Evolutionary conservation across 2,797 vertebrate species (phyloP), one percentile per base, ranked within the genome.

Genomic region (Holocentrus rufus): DNA sequence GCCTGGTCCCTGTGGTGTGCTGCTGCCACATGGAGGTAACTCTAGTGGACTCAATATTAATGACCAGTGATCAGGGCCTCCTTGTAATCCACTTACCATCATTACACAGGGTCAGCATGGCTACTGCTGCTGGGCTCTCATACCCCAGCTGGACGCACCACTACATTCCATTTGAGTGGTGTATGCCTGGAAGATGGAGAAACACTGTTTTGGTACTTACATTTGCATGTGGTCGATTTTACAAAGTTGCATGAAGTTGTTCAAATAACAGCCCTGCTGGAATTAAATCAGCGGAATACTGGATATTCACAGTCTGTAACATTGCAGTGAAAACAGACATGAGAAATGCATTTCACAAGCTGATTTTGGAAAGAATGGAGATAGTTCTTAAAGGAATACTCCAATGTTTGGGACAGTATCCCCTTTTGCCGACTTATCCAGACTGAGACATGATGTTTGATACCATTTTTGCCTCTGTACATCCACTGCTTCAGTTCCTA

Each of bases 51-150:
- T 88, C 46, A 71, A 44, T 82, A 85, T 85, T 87, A 89, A 85
- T 85, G 83, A 87, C 84, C 84, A 84, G 68, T 83, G 86, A 89
- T 87, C 84, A 58, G 81, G 80, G 81, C 85, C 83, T 87, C 67
- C 85, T 90, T 85, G 85, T 89, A 90, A 91, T 91, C 86, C 83
- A 86, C 87, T 91, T 89, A 90, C 7, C 72, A 20, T 88, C 86
- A 87, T 88, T 88, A 88, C 77, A 74, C 68, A 13, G 67, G 86
- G 88, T 91, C 82, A 80, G 78, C 52, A 18, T 75, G 81, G 83
- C 79, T 85, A 77, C 81, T 82, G 84, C 86, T 89, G 73, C 79
- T 75, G 81, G 82, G 77, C 82, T 82, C 84, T 83, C 69, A 59
- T 61, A 72, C 67, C 81, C 81, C 74, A 87, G 88, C 86, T 90